Base-by-base conservation (phyloP, 2,113 vertebrate species). In the Xenotilapia flavipinnis region DNA sequence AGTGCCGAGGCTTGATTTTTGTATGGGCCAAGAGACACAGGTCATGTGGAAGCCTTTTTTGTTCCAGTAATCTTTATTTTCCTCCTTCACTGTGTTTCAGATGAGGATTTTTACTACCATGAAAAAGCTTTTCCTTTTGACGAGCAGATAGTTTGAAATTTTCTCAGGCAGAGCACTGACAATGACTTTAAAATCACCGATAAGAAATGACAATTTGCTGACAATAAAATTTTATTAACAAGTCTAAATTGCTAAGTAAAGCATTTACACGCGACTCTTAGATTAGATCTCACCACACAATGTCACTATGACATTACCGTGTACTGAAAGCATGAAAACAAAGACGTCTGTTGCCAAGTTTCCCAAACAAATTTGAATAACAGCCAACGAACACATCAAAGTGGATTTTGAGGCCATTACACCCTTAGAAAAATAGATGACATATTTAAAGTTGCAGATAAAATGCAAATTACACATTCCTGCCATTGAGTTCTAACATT, bases 21-120 rank as follows among this genome's bases (percentile, higher is more conserved):
- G 53, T 21, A 51, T n/a, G 86, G 86, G 88, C 79, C 92, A 87
- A 70, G 51, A 87, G 80, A 84, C 45, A 83, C 88, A 75, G 82
- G 88, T 89, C 86, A 86, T 47, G 68, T 82, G 82, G 86, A 93
- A 90, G 62, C 33, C 19, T 65, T 47, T 49, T 28, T 28, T 83
- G 23, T 60, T 40, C 15, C 36, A 47, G 65, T 58, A 38, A 84
- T 84, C 13, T 81, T 15, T 75, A 2, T 70, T 87, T 85, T 79
- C 75, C 10, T 33, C 73, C 17, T 77, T 77, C 42, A 77, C 42
- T 31, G 42, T 10, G 23, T 80, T 26, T 47, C 81, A 23, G 19
- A 42, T 45, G 15, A 31, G 28, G n/a, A 14, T 10, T 47, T 62
- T 79, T 77, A 21, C 53, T 21, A 7, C 7, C 15, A 21, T 28